Evolutionary conservation across 2,888 invertebrate species (phyloP).

Genomic region (Rhagonycha lutea): DNA sequence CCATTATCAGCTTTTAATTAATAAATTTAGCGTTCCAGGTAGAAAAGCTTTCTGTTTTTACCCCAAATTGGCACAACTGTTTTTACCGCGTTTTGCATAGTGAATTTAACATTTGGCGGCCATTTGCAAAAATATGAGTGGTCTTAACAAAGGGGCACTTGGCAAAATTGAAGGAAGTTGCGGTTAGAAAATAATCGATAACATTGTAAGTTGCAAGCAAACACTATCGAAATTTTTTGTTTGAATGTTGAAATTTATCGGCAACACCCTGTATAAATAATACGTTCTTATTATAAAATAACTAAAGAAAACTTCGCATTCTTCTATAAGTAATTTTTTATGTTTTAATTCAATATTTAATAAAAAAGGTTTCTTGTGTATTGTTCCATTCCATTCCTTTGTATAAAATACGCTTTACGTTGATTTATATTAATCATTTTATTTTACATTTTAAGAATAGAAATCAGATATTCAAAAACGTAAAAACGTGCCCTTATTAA

Average conservation of each 20-base stretch:
- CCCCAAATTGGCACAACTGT: not conserved
- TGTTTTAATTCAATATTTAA: not conserved
- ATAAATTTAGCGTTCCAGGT: not conserved
- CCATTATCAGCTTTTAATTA: not conserved
- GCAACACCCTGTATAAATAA: not conserved
- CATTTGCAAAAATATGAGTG: not conserved
- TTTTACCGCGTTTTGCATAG: not conserved
- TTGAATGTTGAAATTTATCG: not conserved
- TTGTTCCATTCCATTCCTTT: not conserved
- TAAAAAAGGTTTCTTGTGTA: not conserved
- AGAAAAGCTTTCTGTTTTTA: not conserved
- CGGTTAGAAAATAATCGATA: not conserved
- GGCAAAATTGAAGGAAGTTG: not conserved
- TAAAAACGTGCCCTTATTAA: slow-evolving; percentile 1
- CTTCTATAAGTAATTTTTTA: not conserved
- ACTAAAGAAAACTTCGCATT: too few relatives aligned
- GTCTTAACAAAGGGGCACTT: not conserved
- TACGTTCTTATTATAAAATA: not conserved
- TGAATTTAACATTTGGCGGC: not conserved
- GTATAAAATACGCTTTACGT: not conserved
- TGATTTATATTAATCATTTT: slow-evolving; percentile 1
- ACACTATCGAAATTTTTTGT: not conserved
- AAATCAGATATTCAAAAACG: not conserved
- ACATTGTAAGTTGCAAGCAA: not conserved
- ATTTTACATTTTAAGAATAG: not conserved